These are phyloP conservation scores for Emydoidea blandingii DNA, from an alignment of 2,797 vertebrate genomes.

Conservation along the genomic window DNA sequence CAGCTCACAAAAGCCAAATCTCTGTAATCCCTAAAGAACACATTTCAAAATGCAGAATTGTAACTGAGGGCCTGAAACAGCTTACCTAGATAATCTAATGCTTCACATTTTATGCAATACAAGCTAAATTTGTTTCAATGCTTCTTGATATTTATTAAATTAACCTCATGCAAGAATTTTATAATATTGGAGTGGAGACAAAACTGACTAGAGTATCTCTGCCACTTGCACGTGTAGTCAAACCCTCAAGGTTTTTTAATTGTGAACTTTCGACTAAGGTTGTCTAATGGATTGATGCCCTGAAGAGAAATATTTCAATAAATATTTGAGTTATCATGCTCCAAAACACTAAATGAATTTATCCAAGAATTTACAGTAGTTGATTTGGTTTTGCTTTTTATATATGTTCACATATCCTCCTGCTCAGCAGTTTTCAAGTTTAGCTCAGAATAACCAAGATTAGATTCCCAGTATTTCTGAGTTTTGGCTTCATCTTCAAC, in stretches of 20 bases:
- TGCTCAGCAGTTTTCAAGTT: accelerated
- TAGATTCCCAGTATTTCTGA: neutral
- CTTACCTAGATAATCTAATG: neutral
- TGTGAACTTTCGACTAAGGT: neutral
- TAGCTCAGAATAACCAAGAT: neutral
- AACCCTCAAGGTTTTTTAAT: neutral
- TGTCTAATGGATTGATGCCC: neutral
- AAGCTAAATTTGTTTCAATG: conserved; percentile 17
- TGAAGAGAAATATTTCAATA: neutral
- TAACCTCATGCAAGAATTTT: neutral
- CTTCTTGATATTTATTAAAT: neutral
- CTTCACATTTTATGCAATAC: neutral
- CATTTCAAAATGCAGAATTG: neutral
- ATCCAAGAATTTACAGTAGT: neutral
- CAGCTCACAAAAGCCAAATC: neutral
- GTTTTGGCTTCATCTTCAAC: neutral
- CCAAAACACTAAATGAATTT: neutral
- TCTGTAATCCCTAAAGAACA: neutral
- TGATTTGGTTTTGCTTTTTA: neutral
- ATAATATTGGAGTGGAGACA: neutral
- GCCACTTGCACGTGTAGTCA: neutral
- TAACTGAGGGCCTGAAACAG: neutral
- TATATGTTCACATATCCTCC: accelerated
- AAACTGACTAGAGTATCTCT: neutral
- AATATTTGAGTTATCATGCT: neutral